A percentile compares a stretch with the other conserved stretches of the same genome.
Conservation (phyloP, 2,113 vertebrate genomes). For the Ceuthmochares aereus region DNA sequence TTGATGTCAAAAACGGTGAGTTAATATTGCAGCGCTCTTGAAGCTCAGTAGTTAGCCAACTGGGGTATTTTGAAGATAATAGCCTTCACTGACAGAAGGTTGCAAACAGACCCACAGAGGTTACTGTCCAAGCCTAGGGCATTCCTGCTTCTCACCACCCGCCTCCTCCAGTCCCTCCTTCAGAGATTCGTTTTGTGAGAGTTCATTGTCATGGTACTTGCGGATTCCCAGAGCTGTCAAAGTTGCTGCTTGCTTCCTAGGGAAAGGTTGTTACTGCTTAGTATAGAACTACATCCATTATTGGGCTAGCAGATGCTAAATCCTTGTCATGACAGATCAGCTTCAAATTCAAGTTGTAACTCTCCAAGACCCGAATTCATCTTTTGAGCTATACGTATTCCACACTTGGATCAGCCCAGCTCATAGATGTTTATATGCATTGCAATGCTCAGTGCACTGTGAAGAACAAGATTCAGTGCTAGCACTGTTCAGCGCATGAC, state of each 20-base stretch:
- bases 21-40: background rate
- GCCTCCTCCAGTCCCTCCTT: background rate
- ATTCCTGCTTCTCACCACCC: background rate
- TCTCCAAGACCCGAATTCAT: background rate
- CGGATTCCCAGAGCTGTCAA: too few species aligned
- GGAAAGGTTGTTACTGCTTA: rapidly evolving
- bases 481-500: background rate
- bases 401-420: background rate
- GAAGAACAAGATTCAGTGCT: background rate
- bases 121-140: background rate
- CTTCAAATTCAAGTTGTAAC: background rate
- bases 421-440: background rate
- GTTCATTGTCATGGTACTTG: background rate
- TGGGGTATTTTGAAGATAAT: background rate
- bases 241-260: background rate
- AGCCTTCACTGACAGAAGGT: background rate
- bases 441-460: background rate
- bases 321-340: background rate
- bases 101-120: background rate
- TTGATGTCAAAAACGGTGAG: background rate
- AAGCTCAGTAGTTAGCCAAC: background rate
- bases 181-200: background rate
- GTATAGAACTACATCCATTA: background rate
- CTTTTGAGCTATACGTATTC: background rate
- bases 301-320: background rate